Base-by-base conservation (phyloP, 2,113 vertebrate species). In the Egretta garzetta region DNA sequence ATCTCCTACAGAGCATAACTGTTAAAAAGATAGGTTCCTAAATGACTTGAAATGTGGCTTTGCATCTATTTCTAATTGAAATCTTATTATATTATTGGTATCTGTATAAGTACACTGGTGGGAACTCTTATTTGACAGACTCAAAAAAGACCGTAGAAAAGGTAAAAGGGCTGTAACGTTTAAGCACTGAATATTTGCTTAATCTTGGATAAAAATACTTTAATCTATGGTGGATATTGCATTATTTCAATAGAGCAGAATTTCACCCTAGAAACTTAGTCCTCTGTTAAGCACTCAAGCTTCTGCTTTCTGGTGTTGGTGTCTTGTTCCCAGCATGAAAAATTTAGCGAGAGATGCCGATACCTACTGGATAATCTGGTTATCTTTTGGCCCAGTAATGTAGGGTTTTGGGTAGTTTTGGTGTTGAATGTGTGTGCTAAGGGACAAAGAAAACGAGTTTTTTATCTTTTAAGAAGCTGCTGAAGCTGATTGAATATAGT, bases 61-160 rank as follows among this genome's bases (percentile, higher is more conserved):
- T 12, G 56, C 56, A 9, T 41, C 23, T 66, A 41, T 58, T 84
- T 56, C 21, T 66, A 37, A 49, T 22, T 17, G n/a, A 81, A 67
- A 24, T 28, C 1, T 53, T 58, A 19, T 1, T 30, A 3, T 55
- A 2, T 19, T 50, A 7, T 12, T 2, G 2, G 10, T 43, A 53
- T 80, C 39, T 30, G 19, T 55, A 26, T 3, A 10, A 2, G 1
- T 30, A 11, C 3, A 3, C 12, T 43, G 24, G 10, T 21, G 19
- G 35, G 21, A 86, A 17, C 10, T 43, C 49, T 22, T 12, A 55
- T 3, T 37, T 85, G 43, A 20, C 6, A 58, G 27, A 26, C 23
- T 17, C 10, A 19, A 41, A 71, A 62, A 70, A 10, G 4, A 80
- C 4, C 8, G 3, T 11, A 45, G 26, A 12, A 86, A 81, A 74